Conservation (phyloP, 2,113 vertebrate genomes). For the Mus musculus region DNA sequence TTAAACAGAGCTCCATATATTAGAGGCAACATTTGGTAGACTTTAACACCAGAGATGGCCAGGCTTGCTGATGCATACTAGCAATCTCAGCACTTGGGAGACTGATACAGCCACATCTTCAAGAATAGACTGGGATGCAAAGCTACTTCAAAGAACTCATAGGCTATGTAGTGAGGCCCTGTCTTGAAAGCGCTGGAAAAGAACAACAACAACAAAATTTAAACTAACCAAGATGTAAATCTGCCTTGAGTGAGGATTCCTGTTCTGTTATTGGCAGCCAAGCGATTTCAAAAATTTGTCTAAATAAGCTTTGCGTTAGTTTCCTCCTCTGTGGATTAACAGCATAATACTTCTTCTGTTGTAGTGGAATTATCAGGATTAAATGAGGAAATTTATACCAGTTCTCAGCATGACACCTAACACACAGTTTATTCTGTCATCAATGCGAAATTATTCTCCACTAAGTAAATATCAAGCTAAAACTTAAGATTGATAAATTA, state of each 20-base stretch:
- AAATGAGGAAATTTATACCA: neutral
- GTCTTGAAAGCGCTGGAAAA: neutral
- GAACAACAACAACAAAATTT: neutral
- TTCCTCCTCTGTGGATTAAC: neutral
- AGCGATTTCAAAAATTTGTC: neutral
- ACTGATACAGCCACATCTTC: neutral
- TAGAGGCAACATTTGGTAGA: neutral
- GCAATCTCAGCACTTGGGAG: neutral
- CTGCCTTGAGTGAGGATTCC: neutral
- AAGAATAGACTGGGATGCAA: neutral
- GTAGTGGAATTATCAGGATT: neutral
- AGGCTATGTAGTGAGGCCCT: neutral
- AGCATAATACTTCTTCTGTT: neutral
- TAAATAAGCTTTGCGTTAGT: neutral
- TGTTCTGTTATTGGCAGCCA: constrained; percentile 2
- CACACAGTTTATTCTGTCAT: neutral
- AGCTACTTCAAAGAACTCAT: neutral
- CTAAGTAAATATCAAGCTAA: constrained; percentile 41
- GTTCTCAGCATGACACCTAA: neutral
- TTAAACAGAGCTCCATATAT: neutral
- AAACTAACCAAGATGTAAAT: neutral
- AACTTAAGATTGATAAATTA: constrained; percentile 16
- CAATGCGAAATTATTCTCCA: neutral
- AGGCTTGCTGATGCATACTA: neutral
- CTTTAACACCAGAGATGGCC: neutral